These are phyloP conservation scores for Brevipalpus yothersi DNA, from an alignment of 1,140 invertebrate genomes.

Conservation along the genomic window DNA sequence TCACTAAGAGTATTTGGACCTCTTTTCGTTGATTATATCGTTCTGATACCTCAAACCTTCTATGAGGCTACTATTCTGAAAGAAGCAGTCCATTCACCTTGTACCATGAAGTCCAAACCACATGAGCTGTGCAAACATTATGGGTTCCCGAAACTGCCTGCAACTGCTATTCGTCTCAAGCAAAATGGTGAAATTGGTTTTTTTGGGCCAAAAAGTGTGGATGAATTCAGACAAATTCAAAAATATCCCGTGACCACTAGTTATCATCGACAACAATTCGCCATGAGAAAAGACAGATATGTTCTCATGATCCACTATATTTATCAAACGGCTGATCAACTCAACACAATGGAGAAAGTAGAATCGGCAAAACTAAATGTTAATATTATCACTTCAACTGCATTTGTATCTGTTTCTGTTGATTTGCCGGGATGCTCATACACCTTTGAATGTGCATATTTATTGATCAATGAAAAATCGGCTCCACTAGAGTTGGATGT, in stretches of 20 bases:
- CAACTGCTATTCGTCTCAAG: conserved; percentile 27
- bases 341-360: no score
- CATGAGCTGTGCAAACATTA: conserved; percentile 23
- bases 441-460: conserved; percentile 59
- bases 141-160: conserved; percentile 45
- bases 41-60: conserved; percentile 78
- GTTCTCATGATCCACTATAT: not conserved
- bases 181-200: no score
- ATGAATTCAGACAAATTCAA: conserved; percentile 55
- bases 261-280: not conserved
- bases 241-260: conserved; percentile 30
- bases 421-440: conserved; percentile 49
- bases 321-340: not conserved
- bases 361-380: conserved; percentile 17
- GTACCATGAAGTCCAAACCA: conserved; percentile 20
- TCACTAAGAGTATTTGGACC: conserved; percentile 49
- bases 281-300: not conserved
- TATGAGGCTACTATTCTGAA: conserved; percentile 75
- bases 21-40: conserved; percentile 80
- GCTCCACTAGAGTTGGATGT: conserved; percentile 44
- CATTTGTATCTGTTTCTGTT: conserved; percentile 25
- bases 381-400: conserved; percentile 17
- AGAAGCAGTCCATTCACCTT: conserved; percentile 55
- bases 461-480: conserved; percentile 44
- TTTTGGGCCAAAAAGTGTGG: conserved; percentile 15